Base-by-base conservation (phyloP, 2,888 invertebrate genomes). In the Agonopterix subpropinquella region DNA sequence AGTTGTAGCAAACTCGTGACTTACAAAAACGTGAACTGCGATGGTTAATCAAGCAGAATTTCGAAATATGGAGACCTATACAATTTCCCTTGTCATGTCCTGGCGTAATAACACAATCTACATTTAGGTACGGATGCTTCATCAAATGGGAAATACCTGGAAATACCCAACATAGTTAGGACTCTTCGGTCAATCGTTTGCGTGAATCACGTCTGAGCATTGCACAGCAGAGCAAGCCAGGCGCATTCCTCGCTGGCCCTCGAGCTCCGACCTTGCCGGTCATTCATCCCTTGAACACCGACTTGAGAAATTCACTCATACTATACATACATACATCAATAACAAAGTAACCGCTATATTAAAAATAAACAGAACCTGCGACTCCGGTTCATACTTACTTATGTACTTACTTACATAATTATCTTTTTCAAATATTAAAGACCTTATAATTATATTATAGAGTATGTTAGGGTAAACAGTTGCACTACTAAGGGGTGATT, bases 241-340 rank as follows among this genome's bases (percentile, higher is more conserved):
- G 68, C 65, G 65, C 77, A 83, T 83, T 79, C 80, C 76, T 66
- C 54, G 55, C 56, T 53, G 56, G 64, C 66, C 67, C 65, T 65
- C 35, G 36, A 36, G 36, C 5, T 28, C 35, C 74, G 78, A 70
- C 80, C 83, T 81, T 80, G 77, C 70, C 70, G 85, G 86, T 86
- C 84, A 69, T 84, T 85, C 79, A 73, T 85, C 85, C 74, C 73
- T 66, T 55, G 55, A 57, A 63, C 10, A 39, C 39, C 39, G 39
- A 9, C 39, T 39, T 39, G 28, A 28, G 28, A 28, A 39, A n/a
- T 39, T 39, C 39, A 39, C n/a, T 9, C 9, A 39, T 39, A 39
- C 39, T 39, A 9, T 39, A 9, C 28, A 28, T 28, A 28, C 28
- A 28, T 28, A 5, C 18, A 18, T 18, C 4, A 18, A 15, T 15